Percentiles rank a stretch among this genome's conserved stretches.
Evolutionary conservation across 2,888 invertebrate species (phyloP).

Genomic region (Carcina quercana): DNA sequence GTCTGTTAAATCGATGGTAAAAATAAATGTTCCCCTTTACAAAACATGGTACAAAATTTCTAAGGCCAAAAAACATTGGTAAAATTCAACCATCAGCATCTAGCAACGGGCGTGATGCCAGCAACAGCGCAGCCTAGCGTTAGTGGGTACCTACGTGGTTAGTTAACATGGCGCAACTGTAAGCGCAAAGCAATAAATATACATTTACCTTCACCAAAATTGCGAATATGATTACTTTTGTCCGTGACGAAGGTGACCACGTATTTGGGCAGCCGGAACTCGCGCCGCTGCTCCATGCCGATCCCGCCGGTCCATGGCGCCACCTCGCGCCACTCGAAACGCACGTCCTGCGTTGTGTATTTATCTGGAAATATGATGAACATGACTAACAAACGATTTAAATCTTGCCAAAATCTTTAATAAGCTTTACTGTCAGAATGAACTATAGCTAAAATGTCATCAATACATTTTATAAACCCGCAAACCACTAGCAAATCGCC

Average conservation of each 20-base stretch:
- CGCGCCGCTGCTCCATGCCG: slow-evolving; percentile 65
- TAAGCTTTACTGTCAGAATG: no score
- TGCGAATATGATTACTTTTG: slow-evolving; percentile 75
- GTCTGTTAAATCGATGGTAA: no score
- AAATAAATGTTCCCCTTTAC: no score
- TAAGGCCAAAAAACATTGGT: no score
- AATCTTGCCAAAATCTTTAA: not conserved
- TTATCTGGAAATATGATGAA: slow-evolving; percentile 73
- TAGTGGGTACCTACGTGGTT: slow-evolving; percentile 43
- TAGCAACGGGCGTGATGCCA: slow-evolving; percentile 14
- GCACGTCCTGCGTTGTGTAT: slow-evolving; percentile 74
- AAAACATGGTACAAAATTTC: no score
- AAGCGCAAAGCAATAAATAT: slow-evolving; percentile 69
- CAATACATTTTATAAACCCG: no score
- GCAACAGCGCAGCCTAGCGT: slow-evolving; percentile 42
- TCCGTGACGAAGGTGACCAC: slow-evolving; percentile 77
- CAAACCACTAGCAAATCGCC: no score
- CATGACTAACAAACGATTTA: no score
- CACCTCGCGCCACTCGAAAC: slow-evolving; percentile 77
- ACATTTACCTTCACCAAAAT: slow-evolving; percentile 78
- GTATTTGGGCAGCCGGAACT: slow-evolving; percentile 77
- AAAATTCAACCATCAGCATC: slow-evolving; percentile 5
- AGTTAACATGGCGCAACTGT: slow-evolving; percentile 52
- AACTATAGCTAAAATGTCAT: no score
- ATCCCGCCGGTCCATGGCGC: slow-evolving; percentile 65